phyloP scores from a whole-genome alignment of 2,888 invertebrate species.

The Mayetiola destructor region DNA sequence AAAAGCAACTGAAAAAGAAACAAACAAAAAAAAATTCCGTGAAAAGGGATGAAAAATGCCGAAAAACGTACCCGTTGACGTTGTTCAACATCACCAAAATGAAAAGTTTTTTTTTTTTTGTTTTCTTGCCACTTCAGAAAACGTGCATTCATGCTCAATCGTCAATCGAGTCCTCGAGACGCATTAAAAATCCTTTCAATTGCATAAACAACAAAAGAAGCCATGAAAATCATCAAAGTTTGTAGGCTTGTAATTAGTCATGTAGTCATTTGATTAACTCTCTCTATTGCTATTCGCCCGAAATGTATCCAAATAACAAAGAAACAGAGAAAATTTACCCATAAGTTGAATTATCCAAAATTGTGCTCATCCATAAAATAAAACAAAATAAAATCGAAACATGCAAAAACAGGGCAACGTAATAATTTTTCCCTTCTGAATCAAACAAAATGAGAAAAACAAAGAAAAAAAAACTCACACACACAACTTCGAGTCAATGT shows the following conservation, averaged over 20 bases:
- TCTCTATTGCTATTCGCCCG: not conserved
- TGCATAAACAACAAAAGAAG: not conserved
- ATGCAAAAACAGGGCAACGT: not conserved
- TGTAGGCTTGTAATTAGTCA: slow-evolving; percentile 10
- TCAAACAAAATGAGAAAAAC: slow-evolving; percentile 1
- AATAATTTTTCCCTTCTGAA: not conserved
- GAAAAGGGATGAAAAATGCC: not conserved
- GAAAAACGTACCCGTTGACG: not conserved
- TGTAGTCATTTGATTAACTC: slow-evolving; percentile 9
- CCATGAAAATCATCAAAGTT: not conserved
- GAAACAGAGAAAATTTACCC: no score
- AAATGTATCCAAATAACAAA: slow-evolving; percentile 1
- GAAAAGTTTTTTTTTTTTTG: no score
- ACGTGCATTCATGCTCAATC: not conserved
- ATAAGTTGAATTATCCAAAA: no score
- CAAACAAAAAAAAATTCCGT: not conserved
- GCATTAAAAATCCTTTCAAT: not conserved
- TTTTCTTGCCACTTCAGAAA: no score
- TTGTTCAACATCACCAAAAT: no score
- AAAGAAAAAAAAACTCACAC: slow-evolving; percentile 8
- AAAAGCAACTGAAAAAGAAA: not conserved
- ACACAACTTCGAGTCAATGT: not conserved
- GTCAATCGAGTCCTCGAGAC: slow-evolving; percentile 8
- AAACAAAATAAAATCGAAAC: not conserved
- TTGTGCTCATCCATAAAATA: not conserved